Evolutionary conservation across 2,888 invertebrate species (phyloP).

Genomic region (Lasioglossum zephyrum): DNA sequence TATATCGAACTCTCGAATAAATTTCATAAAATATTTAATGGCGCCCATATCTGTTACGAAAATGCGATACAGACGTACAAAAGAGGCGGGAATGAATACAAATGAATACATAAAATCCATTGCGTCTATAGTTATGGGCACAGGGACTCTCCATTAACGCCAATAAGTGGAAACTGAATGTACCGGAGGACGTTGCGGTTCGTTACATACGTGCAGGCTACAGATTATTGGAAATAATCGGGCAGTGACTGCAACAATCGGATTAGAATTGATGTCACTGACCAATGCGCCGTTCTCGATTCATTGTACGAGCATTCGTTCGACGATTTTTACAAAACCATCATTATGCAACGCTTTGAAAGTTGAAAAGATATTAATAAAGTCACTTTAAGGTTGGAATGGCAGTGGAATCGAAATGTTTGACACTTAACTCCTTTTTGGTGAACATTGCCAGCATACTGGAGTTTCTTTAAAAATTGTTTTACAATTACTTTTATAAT

Average conservation of each 20-base stretch:
- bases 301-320: conserved; percentile 39
- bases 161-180: conserved; percentile 41
- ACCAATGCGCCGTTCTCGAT: conserved; percentile 26
- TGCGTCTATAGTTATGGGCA: neutral
- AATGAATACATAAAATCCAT: conserved; percentile 3
- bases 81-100: neutral
- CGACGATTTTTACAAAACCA: neutral
- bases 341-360: neutral
- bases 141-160: conserved; percentile 41
- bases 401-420: neutral
- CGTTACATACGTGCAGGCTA: conserved; percentile 58
- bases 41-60: neutral
- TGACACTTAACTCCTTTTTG: neutral
- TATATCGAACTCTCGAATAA: neutral
- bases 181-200: conserved; percentile 40
- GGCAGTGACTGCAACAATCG: conserved; percentile 64
- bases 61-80: neutral
- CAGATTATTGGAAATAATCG: conserved; percentile 69
- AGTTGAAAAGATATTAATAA: neutral
- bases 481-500: neutral
- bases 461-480: neutral
- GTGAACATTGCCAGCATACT: neutral
- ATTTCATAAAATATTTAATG: neutral
- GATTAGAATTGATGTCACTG: conserved; percentile 59
- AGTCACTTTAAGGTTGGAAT: neutral